Percentiles rank a stretch among this genome's conserved stretches.
These are phyloP conservation scores for Amphiura filiformis DNA, from an alignment of 35 echinoderm and acorn worm species.

Conservation along the genomic window DNA sequence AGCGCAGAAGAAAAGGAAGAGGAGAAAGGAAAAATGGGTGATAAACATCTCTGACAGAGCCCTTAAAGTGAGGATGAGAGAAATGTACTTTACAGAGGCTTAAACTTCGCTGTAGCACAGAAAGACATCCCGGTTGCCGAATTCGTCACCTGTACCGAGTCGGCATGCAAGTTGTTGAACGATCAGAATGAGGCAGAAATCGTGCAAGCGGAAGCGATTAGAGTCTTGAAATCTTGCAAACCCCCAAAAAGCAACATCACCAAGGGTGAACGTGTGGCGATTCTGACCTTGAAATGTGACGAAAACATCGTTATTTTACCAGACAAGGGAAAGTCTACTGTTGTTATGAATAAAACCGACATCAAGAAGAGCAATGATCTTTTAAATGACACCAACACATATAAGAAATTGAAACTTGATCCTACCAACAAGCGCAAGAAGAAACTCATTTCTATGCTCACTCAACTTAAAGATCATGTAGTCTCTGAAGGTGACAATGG, in stretches of 20 bases:
- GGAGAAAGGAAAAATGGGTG: not conserved
- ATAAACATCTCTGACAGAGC: not conserved
- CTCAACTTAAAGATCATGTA: no score
- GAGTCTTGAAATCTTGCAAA: not conserved
- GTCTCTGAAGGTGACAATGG: no score
- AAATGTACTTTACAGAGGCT: not conserved
- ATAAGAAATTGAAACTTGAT: no score
- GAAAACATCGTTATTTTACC: not conserved
- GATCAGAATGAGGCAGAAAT: not conserved
- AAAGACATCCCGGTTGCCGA: not conserved
- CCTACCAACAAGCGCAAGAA: no score
- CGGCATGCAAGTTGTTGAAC: not conserved
- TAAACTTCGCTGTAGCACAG: not conserved
- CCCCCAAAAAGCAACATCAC: not conserved
- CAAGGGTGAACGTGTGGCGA: not conserved
- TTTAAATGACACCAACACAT: no score
- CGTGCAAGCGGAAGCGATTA: not conserved
- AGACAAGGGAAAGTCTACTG: conserved; percentile 18
- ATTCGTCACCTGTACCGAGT: not conserved
- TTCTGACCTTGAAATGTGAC: not conserved
- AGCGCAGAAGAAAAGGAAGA: not conserved
- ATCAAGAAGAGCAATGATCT: not conserved
- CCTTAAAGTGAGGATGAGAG: not conserved
- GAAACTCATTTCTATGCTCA: no score
- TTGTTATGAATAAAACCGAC: conserved; percentile 10